Evolutionary conservation across 2,113 vertebrate species (phyloP), one percentile per base, ranked within the genome.

Genomic region (Nycticorax nycticorax): DNA sequence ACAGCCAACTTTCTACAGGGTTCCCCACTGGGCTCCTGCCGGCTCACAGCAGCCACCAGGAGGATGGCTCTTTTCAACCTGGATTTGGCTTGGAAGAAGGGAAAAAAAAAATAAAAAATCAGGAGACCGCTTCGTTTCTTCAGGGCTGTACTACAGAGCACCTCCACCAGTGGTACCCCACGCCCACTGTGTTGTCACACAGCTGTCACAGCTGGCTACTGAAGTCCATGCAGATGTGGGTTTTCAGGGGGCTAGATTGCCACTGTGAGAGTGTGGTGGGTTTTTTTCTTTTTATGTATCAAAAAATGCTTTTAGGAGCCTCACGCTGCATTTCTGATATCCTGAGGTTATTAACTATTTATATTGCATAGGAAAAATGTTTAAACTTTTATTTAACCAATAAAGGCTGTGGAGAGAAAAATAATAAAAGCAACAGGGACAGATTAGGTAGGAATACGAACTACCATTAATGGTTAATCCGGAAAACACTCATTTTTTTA

Each of bases 1-100:
- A 3, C 85, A 30, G 98, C 97, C 98, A 98, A 96, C 91, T 97
- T 97, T 97, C 93, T 95, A 87, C 86, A 89, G 91, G 91, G 94
- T 83, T 96, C 90, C 74, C 93, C 93, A 79, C 74, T 89, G 84
- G 89, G 72, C 72, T 91, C 88, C 85, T 87, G 96, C 77, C 6
- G 32, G 95, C 93, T 69, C 92, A 19, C 52, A 77, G 23, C 50
- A 59, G 81, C 92, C 96, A 87, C 95, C 77, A 94, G 86, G 74
- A 95, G 41, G 92, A 93, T 66, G 79, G 85, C 64, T 86, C 90
- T 97, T 90, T 93, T 93, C 87, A 96, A 92, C 91, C 90, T 91
- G 64, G 59, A 76, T 88, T 93, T 97, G 95, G 94, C 93, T 93
- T 93, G 69, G 47, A 81, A 68, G 23, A 80, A 30, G 41, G 24